phyloP scores from a whole-genome alignment of 2,113 vertebrate species.

The Thermophis baileyi region DNA sequence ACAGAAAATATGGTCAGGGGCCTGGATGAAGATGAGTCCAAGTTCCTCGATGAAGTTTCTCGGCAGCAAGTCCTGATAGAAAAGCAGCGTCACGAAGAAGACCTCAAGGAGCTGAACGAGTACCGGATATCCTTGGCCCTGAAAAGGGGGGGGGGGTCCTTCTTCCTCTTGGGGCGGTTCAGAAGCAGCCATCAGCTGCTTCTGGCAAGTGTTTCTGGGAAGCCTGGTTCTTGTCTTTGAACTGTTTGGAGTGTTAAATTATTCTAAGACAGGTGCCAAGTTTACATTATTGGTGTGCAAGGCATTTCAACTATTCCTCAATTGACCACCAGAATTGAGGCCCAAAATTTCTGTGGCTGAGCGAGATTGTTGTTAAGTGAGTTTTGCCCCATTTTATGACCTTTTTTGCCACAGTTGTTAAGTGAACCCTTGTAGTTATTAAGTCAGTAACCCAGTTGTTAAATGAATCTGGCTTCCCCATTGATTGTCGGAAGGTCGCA shows the following conservation, averaged over 20 bases:
- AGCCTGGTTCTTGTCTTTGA: background rate
- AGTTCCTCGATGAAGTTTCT: slow-evolving; percentile 96
- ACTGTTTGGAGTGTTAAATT: background rate
- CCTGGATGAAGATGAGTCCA: slow-evolving; percentile 91
- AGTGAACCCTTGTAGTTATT: background rate
- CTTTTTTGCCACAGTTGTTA: background rate
- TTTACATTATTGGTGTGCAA: background rate
- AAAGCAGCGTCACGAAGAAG: slow-evolving; percentile 93
- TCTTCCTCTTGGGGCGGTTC: background rate
- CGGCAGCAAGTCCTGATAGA: slow-evolving; percentile 91
- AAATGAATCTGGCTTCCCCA: background rate
- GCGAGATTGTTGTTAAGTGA: background rate
- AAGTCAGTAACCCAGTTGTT: background rate
- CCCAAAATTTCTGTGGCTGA: background rate
- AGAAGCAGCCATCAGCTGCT: too few species aligned
- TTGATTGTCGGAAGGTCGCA: background rate
- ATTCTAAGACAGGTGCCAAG: background rate
- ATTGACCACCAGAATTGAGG: background rate
- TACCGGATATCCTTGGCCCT: slow-evolving; percentile 95
- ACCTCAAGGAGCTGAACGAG: slow-evolving; percentile 86
- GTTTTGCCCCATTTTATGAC: background rate
- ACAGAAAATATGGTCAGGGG: slow-evolving; percentile 98
- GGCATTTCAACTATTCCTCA: background rate
- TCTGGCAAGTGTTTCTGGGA: background rate
- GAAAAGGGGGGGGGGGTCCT: background rate